phyloP scores from a whole-genome alignment of 2,113 vertebrate genomes.

The Epinephelus lanceolatus region DNA sequence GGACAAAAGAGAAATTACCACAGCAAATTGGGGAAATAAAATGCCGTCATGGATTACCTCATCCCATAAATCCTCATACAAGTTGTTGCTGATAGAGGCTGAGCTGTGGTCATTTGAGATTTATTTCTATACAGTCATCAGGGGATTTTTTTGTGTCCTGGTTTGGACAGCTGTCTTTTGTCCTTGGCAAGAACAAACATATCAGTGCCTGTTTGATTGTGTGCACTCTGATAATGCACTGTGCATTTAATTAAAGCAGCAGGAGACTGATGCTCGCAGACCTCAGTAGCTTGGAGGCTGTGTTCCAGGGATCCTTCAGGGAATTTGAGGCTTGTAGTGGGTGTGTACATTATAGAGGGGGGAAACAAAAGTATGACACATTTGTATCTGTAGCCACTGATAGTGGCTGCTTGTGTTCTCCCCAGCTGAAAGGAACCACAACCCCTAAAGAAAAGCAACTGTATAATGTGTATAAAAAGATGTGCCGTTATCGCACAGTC shows the following conservation, averaged over 20 bases:
- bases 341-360: background rate
- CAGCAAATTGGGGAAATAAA: slow-evolving; percentile 35
- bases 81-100: slow-evolving; percentile 10
- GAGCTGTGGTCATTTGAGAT: slow-evolving; percentile 22
- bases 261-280: slow-evolving; percentile 33
- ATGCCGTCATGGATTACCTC: slow-evolving; percentile 48
- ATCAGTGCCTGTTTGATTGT: slow-evolving; percentile 47
- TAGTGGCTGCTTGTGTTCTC: background rate
- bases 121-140: slow-evolving; percentile 6
- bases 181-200: slow-evolving; percentile 44
- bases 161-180: slow-evolving; percentile 47
- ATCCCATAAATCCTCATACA: slow-evolving; percentile 46
- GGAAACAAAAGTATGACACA: background rate
- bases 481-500: background rate
- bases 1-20: slow-evolving; percentile 27
- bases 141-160: slow-evolving; percentile 3
- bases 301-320: slow-evolving; percentile 9
- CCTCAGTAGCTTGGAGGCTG: slow-evolving; percentile 17
- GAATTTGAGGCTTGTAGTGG: slow-evolving; percentile 13
- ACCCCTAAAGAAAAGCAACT: background rate
- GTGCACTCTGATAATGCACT: slow-evolving; percentile 29
- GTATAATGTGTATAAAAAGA: background rate
- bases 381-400: background rate
- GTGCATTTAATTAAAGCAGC: slow-evolving; percentile 48
- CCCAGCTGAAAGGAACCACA: background rate